Percentiles rank a stretch among this genome's conserved stretches.
Evolutionary conservation across 2,888 invertebrate species (phyloP).

Genomic region (Erpobdella octoculata): DNA sequence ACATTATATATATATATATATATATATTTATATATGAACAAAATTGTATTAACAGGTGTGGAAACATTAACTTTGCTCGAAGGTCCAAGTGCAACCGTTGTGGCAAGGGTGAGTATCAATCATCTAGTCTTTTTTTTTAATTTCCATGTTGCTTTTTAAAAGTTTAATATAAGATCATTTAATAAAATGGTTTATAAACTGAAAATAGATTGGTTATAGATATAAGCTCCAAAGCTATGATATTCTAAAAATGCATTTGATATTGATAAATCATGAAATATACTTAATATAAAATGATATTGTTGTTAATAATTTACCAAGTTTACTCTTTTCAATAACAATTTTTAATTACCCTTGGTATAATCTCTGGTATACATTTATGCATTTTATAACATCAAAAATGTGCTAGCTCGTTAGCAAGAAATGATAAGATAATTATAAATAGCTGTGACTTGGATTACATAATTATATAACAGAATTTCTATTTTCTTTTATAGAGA

Average conservation of each 20-base stretch:
- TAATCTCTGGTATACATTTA: background rate
- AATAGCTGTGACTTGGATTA: background rate
- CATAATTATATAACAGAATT: background rate
- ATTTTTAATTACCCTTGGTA: conserved; percentile 12
- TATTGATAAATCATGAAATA: no score
- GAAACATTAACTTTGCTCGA: conserved; percentile 87
- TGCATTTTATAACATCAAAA: background rate
- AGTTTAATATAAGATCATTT: no score
- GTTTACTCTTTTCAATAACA: no score
- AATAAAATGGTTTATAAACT: no score
- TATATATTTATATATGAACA: conserved; percentile 29
- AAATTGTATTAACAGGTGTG: conserved; percentile 60
- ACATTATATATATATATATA: no score
- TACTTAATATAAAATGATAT: no score
- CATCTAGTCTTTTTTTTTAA: no score
- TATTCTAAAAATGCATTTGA: no score
- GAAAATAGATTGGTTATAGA: no score
- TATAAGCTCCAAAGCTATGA: no score
- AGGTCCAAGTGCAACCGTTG: conserved; percentile 84
- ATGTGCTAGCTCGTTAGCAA: background rate
- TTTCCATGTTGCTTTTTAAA: no score
- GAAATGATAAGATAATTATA: background rate
- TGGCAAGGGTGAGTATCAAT: conserved; percentile 63
- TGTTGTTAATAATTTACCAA: no score
- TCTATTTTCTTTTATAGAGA: conserved; percentile 2